Evolutionary conservation across 2,888 invertebrate species (phyloP), one percentile per base, ranked within the genome.

Genomic region (Zygaena filipendulae): DNA sequence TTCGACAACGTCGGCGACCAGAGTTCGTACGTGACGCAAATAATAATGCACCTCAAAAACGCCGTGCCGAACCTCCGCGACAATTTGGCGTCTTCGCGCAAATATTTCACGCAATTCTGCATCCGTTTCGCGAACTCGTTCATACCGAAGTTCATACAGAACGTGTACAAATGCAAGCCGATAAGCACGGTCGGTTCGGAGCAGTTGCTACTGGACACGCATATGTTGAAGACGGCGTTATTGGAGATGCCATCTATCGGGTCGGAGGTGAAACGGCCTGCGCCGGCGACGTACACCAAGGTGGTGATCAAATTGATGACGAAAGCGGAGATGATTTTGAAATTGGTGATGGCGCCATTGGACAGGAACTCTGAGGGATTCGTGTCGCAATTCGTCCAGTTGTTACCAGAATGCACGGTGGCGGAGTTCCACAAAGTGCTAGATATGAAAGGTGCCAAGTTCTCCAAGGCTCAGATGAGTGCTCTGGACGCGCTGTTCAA

Each of bases 61-160:
- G 87, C 90, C 0, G 87, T 97, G 10, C 97, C 98, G 0, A 81
- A 88, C n/a, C 83, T 97, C 2, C 72, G 98, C 27, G 96, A 97
- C 58, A 91, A 92, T 51, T 79, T 99, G 2, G 85, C 92, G 0
- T 91, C 93, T 0, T 95, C 97, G 0, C 82, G 97, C 26, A 98
- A 98, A 72, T 98, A 98, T 60, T 99, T 97, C 70, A 97, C 97
- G 0, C 97, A 99, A 56, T 92, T 98, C 58, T 99, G 98, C 59
- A 91, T 96, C 11, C 91, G 97, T 52, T 97, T 98, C 74, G 96
- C 92, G 2, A 95, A 93, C 47, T 88, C 92, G 0, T 97, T 99
- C 56, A 96, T 97, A 58, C 93, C 95, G 2, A 97, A 97, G 61
- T 95, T 95, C 54, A 87, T 96, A 9, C 92, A 91, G 38, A 91